Base-by-base conservation (phyloP, 2,797 vertebrate genomes). In the Loriculus beryllinus region DNA sequence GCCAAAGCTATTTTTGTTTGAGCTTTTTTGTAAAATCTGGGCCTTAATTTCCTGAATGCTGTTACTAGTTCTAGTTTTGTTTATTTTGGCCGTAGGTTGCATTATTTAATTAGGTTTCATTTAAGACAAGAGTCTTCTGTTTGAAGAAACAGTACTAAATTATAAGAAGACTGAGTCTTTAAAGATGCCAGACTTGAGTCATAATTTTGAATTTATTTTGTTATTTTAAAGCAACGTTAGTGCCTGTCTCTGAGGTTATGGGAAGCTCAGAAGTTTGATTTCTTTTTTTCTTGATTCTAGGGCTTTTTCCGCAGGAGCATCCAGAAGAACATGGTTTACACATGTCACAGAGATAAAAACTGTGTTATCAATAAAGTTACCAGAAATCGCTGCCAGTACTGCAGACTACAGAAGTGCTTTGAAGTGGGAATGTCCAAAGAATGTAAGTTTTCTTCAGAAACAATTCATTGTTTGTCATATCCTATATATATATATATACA, bases 341-440 rank as follows among this genome's bases (percentile, higher is more conserved):
- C 99, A 56, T 99, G 99, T 97, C 98, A 99, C 93, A 98, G 99
- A 86, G 99, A 99, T 98, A 98, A 99, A 95, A 99, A 99, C 97
- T 99, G 99, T 97, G 98, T 98, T 96, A 99, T 99, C 98, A 99
- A 99, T 98, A 99, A 99, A 98, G 99, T 99, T 96, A 99, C 99
- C 91, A 98, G 99, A 97, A 99, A 99, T 97, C 99, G 99, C 96
- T 99, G 99, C 96, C 99, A 99, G 98, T 99, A 99, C 98, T 99
- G 99, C 95, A 98, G 99, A 88, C 98, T 99, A 93, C 99, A 99
- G 98, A 98, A 98, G 97, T 99, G 99, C 98, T 98, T 99, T 96
- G 98, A 99, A 96, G 99, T 98, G 98, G 99, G 99, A 86, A 99
- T 99, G 99, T 99, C 99, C 97, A 99, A 98, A 98, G 99, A 99